Evolutionary conservation across 1,140 invertebrate genomes (phyloP).

Genomic region (Ostrea edulis): DNA sequence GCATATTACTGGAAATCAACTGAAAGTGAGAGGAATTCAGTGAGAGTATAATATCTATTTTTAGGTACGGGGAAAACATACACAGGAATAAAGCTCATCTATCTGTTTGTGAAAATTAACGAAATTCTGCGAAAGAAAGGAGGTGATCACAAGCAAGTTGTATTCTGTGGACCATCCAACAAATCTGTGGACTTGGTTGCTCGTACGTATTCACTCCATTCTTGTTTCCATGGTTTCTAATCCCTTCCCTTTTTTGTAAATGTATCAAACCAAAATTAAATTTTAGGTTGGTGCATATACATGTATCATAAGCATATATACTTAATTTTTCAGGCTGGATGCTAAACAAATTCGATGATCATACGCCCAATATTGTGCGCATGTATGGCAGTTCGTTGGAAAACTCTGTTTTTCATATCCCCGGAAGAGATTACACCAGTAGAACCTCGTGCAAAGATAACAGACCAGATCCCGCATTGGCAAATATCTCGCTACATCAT

Average conservation of each 20-base stretch:
- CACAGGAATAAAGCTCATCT: slow-evolving; percentile 67
- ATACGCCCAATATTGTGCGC: slow-evolving; percentile 64
- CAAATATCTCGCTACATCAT: slow-evolving; percentile 64
- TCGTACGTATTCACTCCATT: slow-evolving; percentile 61
- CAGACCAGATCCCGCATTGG: slow-evolving; percentile 49
- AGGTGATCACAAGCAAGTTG: slow-evolving; percentile 56
- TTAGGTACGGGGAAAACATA: slow-evolving; percentile 72
- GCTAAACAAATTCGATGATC: slow-evolving; percentile 54
- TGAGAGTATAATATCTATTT: neutral
- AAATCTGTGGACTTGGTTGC: slow-evolving; percentile 72
- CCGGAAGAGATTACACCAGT: slow-evolving; percentile 52
- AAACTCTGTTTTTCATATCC: slow-evolving; percentile 63
- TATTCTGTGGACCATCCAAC: slow-evolving; percentile 69
- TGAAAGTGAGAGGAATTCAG: neutral
- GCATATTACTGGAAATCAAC: neutral
- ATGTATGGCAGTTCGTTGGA: slow-evolving; percentile 67
- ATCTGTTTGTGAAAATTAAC: slow-evolving; percentile 67
- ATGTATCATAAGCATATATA: neutral
- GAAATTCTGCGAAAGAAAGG: slow-evolving; percentile 45
- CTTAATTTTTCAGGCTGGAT: slow-evolving; percentile 59
- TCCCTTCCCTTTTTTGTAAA: neutral
- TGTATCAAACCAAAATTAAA: neutral
- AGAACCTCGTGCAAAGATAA: slow-evolving; percentile 46
- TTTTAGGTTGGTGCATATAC: neutral
- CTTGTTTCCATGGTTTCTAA: neutral